Evolutionary conservation across 2,888 invertebrate species (phyloP).

Genomic region (Elysia crispata): DNA sequence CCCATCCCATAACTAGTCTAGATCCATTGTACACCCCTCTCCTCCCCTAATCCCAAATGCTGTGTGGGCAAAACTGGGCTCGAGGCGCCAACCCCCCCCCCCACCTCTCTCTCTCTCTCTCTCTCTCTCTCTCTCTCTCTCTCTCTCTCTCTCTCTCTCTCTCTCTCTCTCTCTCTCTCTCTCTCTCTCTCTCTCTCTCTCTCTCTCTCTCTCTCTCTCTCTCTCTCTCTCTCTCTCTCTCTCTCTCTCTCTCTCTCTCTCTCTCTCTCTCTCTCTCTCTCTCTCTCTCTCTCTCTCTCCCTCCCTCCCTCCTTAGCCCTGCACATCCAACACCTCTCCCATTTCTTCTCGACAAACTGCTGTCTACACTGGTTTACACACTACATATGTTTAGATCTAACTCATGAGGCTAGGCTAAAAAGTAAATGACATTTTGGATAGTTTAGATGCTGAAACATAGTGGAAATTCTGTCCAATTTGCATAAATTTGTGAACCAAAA

Average conservation of each 20-base stretch:
- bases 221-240: constrained; percentile 5
- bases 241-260: constrained; percentile 21
- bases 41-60: not conserved
- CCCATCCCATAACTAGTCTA: not conserved
- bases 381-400: too few relatives aligned
- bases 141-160: constrained; percentile 28
- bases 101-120: constrained; percentile 22
- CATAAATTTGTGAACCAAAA: too few relatives aligned
- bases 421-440: too few relatives aligned
- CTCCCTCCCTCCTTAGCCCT: constrained; percentile 29
- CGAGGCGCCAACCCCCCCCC: not conserved
- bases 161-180: constrained; percentile 35
- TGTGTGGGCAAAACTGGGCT: too few relatives aligned
- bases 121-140: not conserved
- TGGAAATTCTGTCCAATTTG: too few relatives aligned
- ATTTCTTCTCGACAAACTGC: too few relatives aligned
- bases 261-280: constrained; percentile 40
- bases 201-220: constrained; percentile 39
- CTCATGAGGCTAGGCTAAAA: too few relatives aligned
- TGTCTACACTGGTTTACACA: too few relatives aligned
- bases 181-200: constrained; percentile 37
- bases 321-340: too few relatives aligned
- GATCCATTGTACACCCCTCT: not conserved
- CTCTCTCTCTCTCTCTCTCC: constrained; percentile 26
- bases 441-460: too few relatives aligned